These are phyloP conservation scores for Leptodactylus fuscus DNA, from an alignment of 2,113 vertebrate genomes.

Conservation along the genomic window DNA sequence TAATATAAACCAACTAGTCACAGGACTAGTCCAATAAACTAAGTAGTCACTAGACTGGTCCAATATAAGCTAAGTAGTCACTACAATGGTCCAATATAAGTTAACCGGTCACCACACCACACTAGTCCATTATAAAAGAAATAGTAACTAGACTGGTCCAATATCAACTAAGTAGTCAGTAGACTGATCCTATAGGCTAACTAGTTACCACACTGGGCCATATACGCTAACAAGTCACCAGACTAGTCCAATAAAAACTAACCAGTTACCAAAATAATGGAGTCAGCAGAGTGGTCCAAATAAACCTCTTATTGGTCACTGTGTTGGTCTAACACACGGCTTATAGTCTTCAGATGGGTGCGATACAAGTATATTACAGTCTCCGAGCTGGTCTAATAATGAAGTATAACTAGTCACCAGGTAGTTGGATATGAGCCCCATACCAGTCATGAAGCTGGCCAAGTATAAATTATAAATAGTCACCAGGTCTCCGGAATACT, in stretches of 20 bases:
- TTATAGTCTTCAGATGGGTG: too few relatives aligned
- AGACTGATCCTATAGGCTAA: neutral
- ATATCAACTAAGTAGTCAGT: neutral
- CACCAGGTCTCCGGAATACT: too few relatives aligned
- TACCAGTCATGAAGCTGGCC: neutral
- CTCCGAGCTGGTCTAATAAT: too few relatives aligned
- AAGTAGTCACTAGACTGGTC: neutral
- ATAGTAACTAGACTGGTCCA: neutral
- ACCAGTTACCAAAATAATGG: too few relatives aligned
- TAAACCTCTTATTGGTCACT: too few relatives aligned
- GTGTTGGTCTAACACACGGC: too few relatives aligned
- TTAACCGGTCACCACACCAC: neutral
- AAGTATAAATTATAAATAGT: too few relatives aligned
- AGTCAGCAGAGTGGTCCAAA: too few relatives aligned
- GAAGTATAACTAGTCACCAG: neutral
- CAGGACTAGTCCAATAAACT: too few relatives aligned
- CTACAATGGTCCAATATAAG: neutral
- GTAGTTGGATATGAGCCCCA: neutral
- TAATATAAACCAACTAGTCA: too few relatives aligned
- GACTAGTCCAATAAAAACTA: neutral
- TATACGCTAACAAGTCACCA: neutral
- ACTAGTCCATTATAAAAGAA: neutral
- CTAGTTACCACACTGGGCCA: neutral
- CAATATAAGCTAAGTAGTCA: neutral
- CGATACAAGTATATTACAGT: too few relatives aligned